Conservation (phyloP, 2,797 vertebrate species). For the Xenopus petersii region DNA sequence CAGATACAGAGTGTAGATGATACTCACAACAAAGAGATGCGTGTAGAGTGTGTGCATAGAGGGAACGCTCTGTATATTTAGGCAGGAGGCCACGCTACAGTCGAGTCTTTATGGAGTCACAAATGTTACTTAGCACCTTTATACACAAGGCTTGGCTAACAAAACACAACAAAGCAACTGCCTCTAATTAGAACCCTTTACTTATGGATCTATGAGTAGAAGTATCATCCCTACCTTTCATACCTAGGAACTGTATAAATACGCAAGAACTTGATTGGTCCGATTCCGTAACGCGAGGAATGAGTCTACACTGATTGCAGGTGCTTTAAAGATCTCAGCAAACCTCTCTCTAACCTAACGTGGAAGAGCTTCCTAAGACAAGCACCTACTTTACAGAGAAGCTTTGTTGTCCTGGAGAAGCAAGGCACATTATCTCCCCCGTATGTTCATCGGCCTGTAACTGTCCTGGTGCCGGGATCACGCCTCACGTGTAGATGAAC, state of each 20-base stretch:
- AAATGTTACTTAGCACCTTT: no score
- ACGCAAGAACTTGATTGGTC: not conserved
- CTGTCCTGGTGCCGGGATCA: constrained; percentile 3
- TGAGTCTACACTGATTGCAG: not conserved
- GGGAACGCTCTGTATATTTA: not conserved
- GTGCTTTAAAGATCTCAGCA: not conserved
- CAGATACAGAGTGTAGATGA: not conserved
- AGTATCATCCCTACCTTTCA: no score
- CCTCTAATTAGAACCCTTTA: no score
- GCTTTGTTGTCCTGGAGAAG: not conserved
- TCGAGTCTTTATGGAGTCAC: no score
- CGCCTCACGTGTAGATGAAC: constrained; percentile 18
- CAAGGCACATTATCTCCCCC: not conserved
- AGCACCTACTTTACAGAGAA: not conserved
- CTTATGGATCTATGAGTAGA: no score
- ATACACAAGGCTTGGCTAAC: no score
- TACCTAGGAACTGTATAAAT: no score
- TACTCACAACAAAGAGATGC: not conserved
- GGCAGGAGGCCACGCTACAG: not conserved
- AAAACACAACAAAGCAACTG: no score
- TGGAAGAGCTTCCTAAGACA: not conserved
- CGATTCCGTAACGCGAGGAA: not conserved
- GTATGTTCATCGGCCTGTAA: constrained; percentile 1
- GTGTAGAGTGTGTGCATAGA: not conserved
- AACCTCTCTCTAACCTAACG: not conserved